phyloP scores from a whole-genome alignment of 2,888 invertebrate species.

The Drosophila niveifrons region DNA sequence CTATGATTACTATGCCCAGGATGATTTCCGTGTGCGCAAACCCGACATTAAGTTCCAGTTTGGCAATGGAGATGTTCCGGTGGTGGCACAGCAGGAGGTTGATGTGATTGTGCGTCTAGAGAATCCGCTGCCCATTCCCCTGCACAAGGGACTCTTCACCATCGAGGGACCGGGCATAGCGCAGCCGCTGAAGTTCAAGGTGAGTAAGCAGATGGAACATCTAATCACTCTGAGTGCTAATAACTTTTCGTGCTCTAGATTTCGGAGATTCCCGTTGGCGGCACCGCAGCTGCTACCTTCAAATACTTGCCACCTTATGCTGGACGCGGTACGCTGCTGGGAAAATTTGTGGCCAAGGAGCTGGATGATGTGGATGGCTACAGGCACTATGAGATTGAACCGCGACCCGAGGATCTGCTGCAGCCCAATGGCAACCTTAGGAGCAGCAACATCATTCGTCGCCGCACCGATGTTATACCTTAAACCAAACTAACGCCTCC shows the following conservation, averaged over 20 bases:
- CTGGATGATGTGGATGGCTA: constrained; percentile 96
- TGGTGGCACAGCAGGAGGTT: constrained; percentile 86
- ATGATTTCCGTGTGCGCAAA: constrained; percentile 94
- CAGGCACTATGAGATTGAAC: constrained; percentile 90
- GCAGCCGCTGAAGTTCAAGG: constrained; percentile 90
- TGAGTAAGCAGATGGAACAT: constrained; percentile 70
- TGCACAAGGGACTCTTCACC: constrained; percentile 91
- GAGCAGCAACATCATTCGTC: constrained; percentile 78
- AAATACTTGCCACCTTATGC: constrained; percentile 91
- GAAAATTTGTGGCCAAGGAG: constrained; percentile 95
- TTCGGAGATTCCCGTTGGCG: constrained; percentile 87
- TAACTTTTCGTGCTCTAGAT: too few relatives aligned
- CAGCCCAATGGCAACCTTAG: constrained; percentile 74
- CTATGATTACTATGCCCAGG: constrained; percentile 95
- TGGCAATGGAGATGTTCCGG: constrained; percentile 84
- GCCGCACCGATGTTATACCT: constrained; percentile 83
- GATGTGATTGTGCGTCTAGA: constrained; percentile 89
- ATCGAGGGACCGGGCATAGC: constrained; percentile 94
- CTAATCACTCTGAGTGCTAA: too few relatives aligned
- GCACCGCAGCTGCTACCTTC: constrained; percentile 90
- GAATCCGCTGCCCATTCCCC: constrained; percentile 93
- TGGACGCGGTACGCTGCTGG: constrained; percentile 93
- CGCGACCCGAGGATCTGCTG: constrained; percentile 83
- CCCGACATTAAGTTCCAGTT: constrained; percentile 93
- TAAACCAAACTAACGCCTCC: constrained; percentile 36